Evolutionary conservation across 2,888 invertebrate genomes (phyloP).

Genomic region (Crocallis elinguaria): DNA sequence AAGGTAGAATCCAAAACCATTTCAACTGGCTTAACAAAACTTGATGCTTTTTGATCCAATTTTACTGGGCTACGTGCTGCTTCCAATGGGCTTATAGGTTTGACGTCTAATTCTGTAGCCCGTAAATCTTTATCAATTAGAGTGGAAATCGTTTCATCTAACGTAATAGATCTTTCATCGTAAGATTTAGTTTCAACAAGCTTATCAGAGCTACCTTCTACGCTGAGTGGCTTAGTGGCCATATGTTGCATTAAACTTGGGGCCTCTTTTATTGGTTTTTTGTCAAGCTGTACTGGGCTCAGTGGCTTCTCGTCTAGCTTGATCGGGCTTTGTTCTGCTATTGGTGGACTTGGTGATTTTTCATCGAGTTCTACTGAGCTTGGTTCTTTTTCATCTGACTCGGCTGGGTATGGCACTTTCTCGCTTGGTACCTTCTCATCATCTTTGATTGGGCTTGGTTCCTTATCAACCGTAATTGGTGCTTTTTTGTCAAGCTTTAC

Average conservation of each 20-base stretch:
- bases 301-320: not conserved
- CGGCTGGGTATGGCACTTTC: constrained; percentile 12
- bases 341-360: constrained; percentile 1
- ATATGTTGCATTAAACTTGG: constrained; percentile 12
- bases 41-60: not conserved
- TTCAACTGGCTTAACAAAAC: not conserved
- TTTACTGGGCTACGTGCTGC: not conserved
- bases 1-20: not conserved
- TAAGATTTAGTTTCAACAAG: not conserved
- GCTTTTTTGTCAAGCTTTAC: not conserved
- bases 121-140: not conserved
- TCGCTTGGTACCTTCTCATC: too few relatives aligned
- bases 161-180: not conserved
- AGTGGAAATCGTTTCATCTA: not conserved
- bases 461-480: not conserved
- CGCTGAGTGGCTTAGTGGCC: not conserved
- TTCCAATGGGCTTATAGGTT: not conserved
- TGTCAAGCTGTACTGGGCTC: not conserved
- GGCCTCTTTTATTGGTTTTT: too few relatives aligned
- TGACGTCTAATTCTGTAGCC: constrained; percentile 6
- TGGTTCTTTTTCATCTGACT: constrained; percentile 8
- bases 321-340: too few relatives aligned
- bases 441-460: not conserved
- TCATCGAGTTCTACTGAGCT: not conserved
- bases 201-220: not conserved